Evolutionary conservation across 1,140 invertebrate genomes (phyloP), one percentile per base, ranked within the genome.

Genomic region (Maconellicoccus hirsutus): DNA sequence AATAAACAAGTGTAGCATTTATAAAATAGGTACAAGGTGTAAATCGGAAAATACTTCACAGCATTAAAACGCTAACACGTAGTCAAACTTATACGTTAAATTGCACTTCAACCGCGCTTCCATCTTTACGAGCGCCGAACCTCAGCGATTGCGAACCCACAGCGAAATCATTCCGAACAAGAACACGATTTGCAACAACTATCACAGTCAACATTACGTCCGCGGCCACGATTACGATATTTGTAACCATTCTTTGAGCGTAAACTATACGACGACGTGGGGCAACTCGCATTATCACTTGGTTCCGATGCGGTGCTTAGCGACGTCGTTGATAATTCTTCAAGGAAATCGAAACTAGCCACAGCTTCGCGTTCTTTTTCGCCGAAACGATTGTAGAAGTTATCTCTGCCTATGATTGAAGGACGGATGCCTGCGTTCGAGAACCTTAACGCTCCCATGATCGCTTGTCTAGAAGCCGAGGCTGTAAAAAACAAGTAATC

Each of bases 381-480:
- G n/a, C 88, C 88, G 79, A 85, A 91, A 72, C 88, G 83, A 33
- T 88, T 85, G 81, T 84, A 91, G 79, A 91, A 88, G 76, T 88
- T 87, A 52, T 85, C 83, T 39, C 88, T 82, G 72, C 86, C 87
- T 75, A 91, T 85, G 77, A 90, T 89, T 73, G 86, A 87, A 22
- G 86, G 85, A 63, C 87, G 80, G 72, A 79, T 81, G 76, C 76
- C 39, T 74, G 75, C 74, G 1, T 80, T 78, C n/a, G 81, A 78
- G 71, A 82, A 80, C 71, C 84, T 80, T 74, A 85, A 76, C 73
- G 83, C 79, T 81, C 82, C 74, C 79, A 80, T 69, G 39, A 79
- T 77, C 74, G 84, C 82, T 75, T 83, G 83, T 77, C 85, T 80
- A 77, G 79, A 80, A 76, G 84, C 84, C 76, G 83, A 83, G 75